Conservation (phyloP, 2,888 invertebrate genomes). For the Lasioglossum marginatum region DNA sequence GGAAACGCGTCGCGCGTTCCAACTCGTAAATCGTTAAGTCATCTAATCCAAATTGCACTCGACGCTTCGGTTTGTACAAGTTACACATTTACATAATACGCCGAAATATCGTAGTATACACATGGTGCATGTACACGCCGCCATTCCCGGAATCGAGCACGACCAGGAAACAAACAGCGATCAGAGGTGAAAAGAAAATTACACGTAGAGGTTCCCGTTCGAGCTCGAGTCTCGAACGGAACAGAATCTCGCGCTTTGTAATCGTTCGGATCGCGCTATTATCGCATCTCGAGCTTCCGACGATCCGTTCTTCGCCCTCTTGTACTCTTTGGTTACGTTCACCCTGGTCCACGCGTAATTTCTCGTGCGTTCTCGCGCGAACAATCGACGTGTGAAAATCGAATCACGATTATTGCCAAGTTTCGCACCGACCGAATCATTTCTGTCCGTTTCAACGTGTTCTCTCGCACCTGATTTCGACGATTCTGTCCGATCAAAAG, state of each 20-base stretch:
- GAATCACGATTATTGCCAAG: background rate
- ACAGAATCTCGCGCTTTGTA: slow-evolving; percentile 11
- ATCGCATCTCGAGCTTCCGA: background rate
- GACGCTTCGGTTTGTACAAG: slow-evolving; percentile 53
- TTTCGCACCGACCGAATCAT: background rate
- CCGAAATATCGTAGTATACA: slow-evolving; percentile 49
- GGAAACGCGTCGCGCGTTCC: slow-evolving; percentile 35
- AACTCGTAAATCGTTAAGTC: slow-evolving; percentile 17
- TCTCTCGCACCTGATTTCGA: background rate
- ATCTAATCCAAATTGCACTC: slow-evolving; percentile 57
- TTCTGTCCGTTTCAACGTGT: background rate
- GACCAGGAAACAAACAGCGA: slow-evolving; percentile 39
- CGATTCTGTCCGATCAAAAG: background rate
- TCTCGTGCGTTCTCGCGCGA: background rate
- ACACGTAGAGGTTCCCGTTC: slow-evolving; percentile 10
- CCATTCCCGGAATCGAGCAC: slow-evolving; percentile 48
- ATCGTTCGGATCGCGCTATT: slow-evolving; percentile 6
- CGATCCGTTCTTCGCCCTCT: slow-evolving; percentile 14
- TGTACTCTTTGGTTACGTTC: slow-evolving; percentile 24
- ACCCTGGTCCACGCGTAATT: background rate
- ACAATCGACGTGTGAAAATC: background rate
- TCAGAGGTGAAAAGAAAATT: slow-evolving; percentile 18
- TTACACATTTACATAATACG: slow-evolving; percentile 56
- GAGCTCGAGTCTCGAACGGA: background rate
- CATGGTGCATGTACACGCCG: slow-evolving; percentile 50